Base-by-base conservation (phyloP, 2,888 invertebrate genomes). In the Allacma fusca region DNA sequence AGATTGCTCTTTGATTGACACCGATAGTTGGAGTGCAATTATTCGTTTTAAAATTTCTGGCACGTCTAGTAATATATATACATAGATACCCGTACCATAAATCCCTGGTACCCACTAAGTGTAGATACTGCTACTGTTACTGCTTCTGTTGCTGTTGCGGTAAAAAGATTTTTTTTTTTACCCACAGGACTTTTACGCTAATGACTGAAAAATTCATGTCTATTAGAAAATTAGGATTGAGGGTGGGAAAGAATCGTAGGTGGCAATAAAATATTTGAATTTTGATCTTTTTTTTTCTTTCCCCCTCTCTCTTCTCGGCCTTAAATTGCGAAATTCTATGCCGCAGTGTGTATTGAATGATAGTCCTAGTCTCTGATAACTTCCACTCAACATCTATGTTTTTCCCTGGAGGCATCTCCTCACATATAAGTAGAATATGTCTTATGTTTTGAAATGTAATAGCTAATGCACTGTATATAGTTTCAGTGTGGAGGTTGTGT, bases 1-100 rank as follows among this genome's bases (percentile, higher is more conserved):
- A 50, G 16, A 5, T 50, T 13, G n/a, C 16, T 50, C 16, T 50
- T 50, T 50, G 50, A 50, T 50, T 50, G 50, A 50, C 50, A 50
- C n/a, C 50, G n/a, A 50, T 50, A 50, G 19, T 50, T 50, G n/a
- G 50, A 50, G n/a, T 50, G 50, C 50, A 50, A 50, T 50, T 50
- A 50, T 50, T 50, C 50, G n/a, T 50, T 50, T 50, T 50, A 19
- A 50, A 50, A 50, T 12, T 50, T 16, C 50, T 50, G 16, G 50
- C 50, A 50, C 50, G 50, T 50, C 4, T n/a, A n/a, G n/a, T n/a
- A n/a, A n/a, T n/a, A n/a, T n/a, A n/a, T n/a, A n/a, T n/a, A n/a
- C n/a, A n/a, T n/a, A 34, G 34, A 4, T 50, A 16, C 16, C 50
- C 50, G 50, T 50, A 50, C 50, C 50, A 50, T 50, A n/a, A 12